Conservation (phyloP, 2,888 invertebrate genomes). For the Mesopsocus fuscifrons region DNA sequence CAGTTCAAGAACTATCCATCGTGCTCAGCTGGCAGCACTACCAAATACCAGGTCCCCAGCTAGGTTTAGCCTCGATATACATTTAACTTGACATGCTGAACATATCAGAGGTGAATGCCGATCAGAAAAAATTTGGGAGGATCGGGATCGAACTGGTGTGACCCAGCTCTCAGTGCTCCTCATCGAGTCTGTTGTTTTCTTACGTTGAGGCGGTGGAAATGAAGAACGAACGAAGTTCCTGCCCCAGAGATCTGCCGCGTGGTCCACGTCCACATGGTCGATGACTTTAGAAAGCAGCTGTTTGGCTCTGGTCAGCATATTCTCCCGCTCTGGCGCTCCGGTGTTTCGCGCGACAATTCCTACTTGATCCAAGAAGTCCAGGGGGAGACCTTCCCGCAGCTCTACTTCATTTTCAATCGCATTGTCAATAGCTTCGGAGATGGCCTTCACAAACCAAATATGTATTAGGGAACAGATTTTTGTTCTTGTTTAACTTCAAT, state of each 20-base stretch:
- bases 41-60: too few relatives aligned
- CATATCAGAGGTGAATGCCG: too few relatives aligned
- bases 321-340: constrained; percentile 20
- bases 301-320: constrained; percentile 1
- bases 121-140: too few relatives aligned
- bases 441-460: too few relatives aligned
- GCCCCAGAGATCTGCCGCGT: constrained; percentile 71
- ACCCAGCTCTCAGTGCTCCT: too few relatives aligned
- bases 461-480: too few relatives aligned
- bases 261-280: constrained; percentile 45
- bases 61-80: too few relatives aligned
- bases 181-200: constrained; percentile 53
- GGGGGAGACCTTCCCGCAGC: constrained; percentile 59
- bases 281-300: constrained; percentile 29
- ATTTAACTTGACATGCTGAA: too few relatives aligned
- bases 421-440: constrained; percentile 53
- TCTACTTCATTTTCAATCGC: constrained; percentile 51
- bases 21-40: too few relatives aligned
- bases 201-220: constrained; percentile 72
- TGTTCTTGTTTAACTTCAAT: too few relatives aligned
- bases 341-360: constrained; percentile 46
- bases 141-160: too few relatives aligned
- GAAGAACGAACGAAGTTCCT: constrained; percentile 70
- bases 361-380: constrained; percentile 52
- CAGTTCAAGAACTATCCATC: too few relatives aligned